Base-by-base conservation (phyloP, 92 coral and sea anemone genomes). In the Pocillopora meandrina region DNA sequence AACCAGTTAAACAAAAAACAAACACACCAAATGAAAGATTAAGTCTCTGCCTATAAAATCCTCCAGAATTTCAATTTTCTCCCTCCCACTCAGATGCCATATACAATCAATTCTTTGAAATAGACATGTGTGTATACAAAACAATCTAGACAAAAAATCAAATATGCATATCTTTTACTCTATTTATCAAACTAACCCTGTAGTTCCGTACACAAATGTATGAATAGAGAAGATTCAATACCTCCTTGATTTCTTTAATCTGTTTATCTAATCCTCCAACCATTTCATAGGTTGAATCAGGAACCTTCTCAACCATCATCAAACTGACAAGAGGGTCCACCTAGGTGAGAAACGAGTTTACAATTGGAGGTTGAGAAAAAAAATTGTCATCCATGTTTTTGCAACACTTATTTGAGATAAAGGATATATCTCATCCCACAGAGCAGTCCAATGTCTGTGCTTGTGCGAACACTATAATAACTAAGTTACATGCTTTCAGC, bases 251-350 rank as follows among this genome's bases (percentile, higher is more conserved):
- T 91, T 97, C 99, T 83, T 97, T 94, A 77, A 97, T 97, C 77
- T 97, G 99, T 89, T 97, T 97, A 71, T 97, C 98, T 21, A 97
- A 91, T 13, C 99, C 99, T 42, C 99, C 99, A 82, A 97, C 99
- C 99, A 97, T 97, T 84, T 97, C 99, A 84, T 97, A 97, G 9
- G 99, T 97, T 56, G 99, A 97, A 77, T 97, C 99, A 62, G 99
- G 99, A 20, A 97, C 99, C 78, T 97, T 97, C 78, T 97, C 99
- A 36, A 97, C 99, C 99, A 97, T 97, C 99, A 97, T 97, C 91
- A 97, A 87, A 82, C 99, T 97, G 71, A 97, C 99, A 47, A 97
- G 83, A 18, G 99, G 99, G 88, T 97, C 99, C 82, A 97, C 99
- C 99, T 97, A 0, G 19, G 9, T 16, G 9, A 1, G 20, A 13